Percentiles rank a stretch among this genome's conserved stretches.
phyloP scores from a whole-genome alignment of 2,113 vertebrate genomes.

The Spheniscus mendiculus region DNA sequence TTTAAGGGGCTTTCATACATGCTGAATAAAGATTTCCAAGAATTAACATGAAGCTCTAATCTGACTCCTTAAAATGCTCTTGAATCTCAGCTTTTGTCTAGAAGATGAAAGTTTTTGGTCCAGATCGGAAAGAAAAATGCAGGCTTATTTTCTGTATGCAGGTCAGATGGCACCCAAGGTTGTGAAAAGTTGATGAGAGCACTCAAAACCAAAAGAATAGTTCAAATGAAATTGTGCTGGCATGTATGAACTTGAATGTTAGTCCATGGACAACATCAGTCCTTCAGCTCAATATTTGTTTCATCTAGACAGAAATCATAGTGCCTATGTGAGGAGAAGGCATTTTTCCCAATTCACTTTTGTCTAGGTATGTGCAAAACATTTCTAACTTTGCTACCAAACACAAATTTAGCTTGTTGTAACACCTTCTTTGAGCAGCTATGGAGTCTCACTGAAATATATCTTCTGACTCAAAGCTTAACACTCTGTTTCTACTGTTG shows the following conservation, averaged over 20 bases:
- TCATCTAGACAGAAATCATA: neutral
- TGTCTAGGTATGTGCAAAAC: neutral
- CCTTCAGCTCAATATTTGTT: neutral
- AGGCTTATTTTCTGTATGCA: neutral
- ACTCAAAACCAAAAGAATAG: neutral
- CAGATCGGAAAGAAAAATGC: neutral
- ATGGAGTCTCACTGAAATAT: neutral
- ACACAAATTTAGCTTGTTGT: neutral
- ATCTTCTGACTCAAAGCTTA: neutral
- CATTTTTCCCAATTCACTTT: neutral
- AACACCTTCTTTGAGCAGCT: neutral
- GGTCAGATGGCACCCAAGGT: neutral
- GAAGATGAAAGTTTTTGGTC: neutral
- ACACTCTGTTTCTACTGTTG: neutral
- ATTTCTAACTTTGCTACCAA: neutral
- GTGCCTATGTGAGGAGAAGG: neutral
- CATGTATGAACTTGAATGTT: neutral
- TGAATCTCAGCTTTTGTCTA: neutral
- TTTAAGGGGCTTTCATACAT: neutral
- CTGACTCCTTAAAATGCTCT: neutral
- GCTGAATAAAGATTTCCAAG: neutral
- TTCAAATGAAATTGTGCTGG: neutral
- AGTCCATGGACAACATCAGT: neutral
- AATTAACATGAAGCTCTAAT: neutral
- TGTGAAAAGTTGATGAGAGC: neutral